A percentile compares a stretch with the other conserved stretches of the same genome.
These are phyloP conservation scores for Sussaba pulchella DNA, from an alignment of 2,888 invertebrate genomes.

Conservation along the genomic window DNA sequence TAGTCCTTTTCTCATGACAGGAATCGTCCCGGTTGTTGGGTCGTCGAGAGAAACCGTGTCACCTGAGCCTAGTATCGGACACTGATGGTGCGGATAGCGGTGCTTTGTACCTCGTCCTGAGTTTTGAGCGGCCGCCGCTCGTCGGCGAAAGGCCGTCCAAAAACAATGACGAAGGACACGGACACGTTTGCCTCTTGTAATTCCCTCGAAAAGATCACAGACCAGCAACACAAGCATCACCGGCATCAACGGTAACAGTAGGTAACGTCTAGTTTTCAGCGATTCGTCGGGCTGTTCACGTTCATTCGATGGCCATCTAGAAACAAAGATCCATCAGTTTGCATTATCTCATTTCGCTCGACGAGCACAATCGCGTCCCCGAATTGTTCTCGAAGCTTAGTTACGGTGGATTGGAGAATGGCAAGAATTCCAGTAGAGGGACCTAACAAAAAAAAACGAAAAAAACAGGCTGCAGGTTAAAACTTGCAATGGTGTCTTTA, in stretches of 20 bases:
- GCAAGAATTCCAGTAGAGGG: no score
- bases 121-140: constrained; percentile 57
- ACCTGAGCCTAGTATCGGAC: constrained; percentile 82
- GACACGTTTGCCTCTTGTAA: constrained; percentile 59
- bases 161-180: constrained; percentile 62
- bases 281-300: not conserved
- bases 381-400: not conserved
- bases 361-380: constrained; percentile 32
- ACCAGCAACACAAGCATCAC: not conserved
- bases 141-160: constrained; percentile 37
- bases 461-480: no score
- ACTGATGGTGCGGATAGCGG: constrained; percentile 83
- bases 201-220: constrained; percentile 26
- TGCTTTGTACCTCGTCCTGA: constrained; percentile 74
- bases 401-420: not conserved
- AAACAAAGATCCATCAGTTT: constrained; percentile 54
- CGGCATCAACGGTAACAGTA: not conserved
- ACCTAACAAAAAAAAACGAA: not conserved
- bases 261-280: constrained; percentile 6
- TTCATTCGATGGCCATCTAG: constrained; percentile 41
- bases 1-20: no score
- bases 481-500: no score
- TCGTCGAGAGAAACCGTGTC: constrained; percentile 74
- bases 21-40: constrained; percentile 14
- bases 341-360: constrained; percentile 31